Base-by-base conservation (phyloP, 53 echinoderm and acorn worm genomes). In the Holothuria scabra region DNA sequence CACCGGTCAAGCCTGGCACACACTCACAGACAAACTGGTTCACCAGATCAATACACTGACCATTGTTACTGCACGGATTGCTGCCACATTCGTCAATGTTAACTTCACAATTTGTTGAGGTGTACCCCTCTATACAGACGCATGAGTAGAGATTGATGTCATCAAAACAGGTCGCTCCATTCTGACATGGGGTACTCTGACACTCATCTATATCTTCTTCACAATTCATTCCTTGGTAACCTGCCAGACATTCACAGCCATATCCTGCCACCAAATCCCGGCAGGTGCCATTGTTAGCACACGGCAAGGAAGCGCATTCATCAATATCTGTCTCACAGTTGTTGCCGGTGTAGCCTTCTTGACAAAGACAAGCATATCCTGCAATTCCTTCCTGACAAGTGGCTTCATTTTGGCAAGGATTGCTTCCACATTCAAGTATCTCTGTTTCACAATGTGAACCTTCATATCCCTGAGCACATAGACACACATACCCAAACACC, bases 121-220 rank as follows among this genome's bases (percentile, higher is more conserved):
- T 79, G 60, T 61, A 93, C 24, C 93, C 93, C 21, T 22, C 29
- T 0, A 68, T 41, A 59, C 93, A 93, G 24, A 48, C 56, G 75
- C 93, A 93, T 5, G 37, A 13, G 79, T 81, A 93, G 33, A 22
- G 25, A 58, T 88, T 88, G 21, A 63, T n/a, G 22, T 66, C 48
- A 59, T 93, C 88, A 25, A 62, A 26, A 49, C 93, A 93, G 22
- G 63, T 75, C 26, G 90, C 93, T 12, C 67, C 82, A 80, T 93
- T 90, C 63, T 66, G 81, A 56, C 93, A 93, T 3, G 90, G 90
- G 66, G 63, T 83, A 68, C 85, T 88, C 19, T 49, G 57, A 69
- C 93, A 93, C 61, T 93, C 93, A 33, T 93, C 74, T 2, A 79
- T 56, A 56, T 93, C 88, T 2, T 67, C 63, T 88, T 90, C 85